Base-by-base conservation (phyloP, 1,140 invertebrate species). In the Drosophila ercepeae region DNA sequence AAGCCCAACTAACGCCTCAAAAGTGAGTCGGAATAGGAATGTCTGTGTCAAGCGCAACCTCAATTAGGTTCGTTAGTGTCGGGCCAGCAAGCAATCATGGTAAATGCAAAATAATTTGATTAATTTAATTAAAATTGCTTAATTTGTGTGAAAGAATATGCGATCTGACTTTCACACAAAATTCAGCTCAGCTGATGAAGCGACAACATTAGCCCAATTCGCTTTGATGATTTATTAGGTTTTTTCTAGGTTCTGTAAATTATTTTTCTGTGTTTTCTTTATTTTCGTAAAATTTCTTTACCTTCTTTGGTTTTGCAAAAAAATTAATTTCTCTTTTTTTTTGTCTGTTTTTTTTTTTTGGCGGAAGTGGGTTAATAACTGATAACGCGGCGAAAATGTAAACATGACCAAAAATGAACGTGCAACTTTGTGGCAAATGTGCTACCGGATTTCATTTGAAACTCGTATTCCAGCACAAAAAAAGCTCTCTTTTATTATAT, bases 281-380 rank as follows among this genome's bases (percentile, higher is more conserved):
- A 16, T 46, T 49, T 32, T 32, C 44, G 39, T 63, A 11, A 48
- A 48, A 54, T 50, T 44, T 39, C 57, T 46, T 68, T 54, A 58
- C 19, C 13, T 6, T 25, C 23, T 69, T 53, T n/a, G 65, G 50
- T 55, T 76, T 59, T 60, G 60, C 57, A 48, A 64, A 60, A 25
- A 63, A 84, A 84, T 84, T 84, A 86, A 84, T 86, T 86, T 86
- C 64, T 88, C 69, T 86, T 76, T 52, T 67, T 55, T 52, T 51
- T 50, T 61, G 54, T 14, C 9, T 29, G 27, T 21, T 21, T n/a
- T n/a, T n/a, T 4, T 8, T 27, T 27, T 8, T 27, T 58, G 58
- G 63, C 77, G 69, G 81, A 86, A 88, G 81, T 86, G 55, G 81
- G 81, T 86, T 86, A 86, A 86, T 86, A 86, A 88, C 82, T 86